Evolutionary conservation across 2,113 vertebrate genomes (phyloP).

Genomic region (Gnathonemus longibarbis): DNA sequence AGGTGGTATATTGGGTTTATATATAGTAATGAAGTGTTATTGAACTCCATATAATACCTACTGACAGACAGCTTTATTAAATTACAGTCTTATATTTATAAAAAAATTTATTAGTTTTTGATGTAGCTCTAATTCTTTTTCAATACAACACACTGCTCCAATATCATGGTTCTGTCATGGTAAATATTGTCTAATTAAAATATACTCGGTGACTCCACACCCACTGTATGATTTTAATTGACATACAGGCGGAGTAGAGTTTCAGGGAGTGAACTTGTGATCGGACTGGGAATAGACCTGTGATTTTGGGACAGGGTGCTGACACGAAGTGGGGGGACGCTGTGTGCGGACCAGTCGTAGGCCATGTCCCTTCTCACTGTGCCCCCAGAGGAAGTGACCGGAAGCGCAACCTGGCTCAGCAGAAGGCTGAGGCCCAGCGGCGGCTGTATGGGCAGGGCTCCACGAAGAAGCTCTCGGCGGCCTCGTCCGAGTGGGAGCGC

Average conservation of each 20-base stretch:
- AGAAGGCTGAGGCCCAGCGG: conserved; percentile 91
- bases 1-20: conserved; percentile 21
- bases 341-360: not conserved
- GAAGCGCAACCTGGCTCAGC: conserved; percentile 88
- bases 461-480: conserved; percentile 75
- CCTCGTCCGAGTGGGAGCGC: conserved; percentile 89
- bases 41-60: conserved; percentile 16
- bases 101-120: not conserved
- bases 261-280: not conserved
- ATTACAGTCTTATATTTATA: conserved; percentile 4
- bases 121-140: not conserved
- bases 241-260: not conserved
- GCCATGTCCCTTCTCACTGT: not conserved
- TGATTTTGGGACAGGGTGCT: not conserved
- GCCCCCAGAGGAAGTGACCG: conserved; percentile 84
- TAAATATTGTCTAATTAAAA: not conserved
- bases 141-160: not conserved
- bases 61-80: conserved; percentile 6
- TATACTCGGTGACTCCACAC: not conserved
- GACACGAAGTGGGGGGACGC: not conserved
- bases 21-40: conserved; percentile 20
- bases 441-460: conserved; percentile 88
- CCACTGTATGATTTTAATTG: not conserved
- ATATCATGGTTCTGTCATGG: not conserved
- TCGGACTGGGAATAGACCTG: not conserved